These are phyloP conservation scores for Halcyon malimbica DNA, from an alignment of 2,113 vertebrate genomes.

Conservation along the genomic window DNA sequence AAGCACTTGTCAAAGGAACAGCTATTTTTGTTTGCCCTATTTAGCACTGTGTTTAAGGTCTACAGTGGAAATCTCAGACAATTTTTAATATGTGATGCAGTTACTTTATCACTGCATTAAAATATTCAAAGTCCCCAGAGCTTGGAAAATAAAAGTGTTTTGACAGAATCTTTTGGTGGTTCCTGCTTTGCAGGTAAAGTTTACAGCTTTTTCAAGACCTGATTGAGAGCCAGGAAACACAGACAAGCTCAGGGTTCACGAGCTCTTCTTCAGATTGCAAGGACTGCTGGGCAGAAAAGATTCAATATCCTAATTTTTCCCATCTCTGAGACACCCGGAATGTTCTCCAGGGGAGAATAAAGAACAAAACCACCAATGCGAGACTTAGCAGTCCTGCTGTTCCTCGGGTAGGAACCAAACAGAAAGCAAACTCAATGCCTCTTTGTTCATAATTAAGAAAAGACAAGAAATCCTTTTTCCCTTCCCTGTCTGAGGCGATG, in stretches of 20 bases:
- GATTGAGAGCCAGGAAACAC: neutral
- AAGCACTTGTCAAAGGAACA: slow-evolving; percentile 69
- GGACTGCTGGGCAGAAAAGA: neutral
- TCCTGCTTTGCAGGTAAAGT: neutral
- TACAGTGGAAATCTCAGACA: slow-evolving; percentile 46
- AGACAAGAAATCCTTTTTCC: neutral
- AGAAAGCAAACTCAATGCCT: neutral
- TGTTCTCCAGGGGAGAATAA: neutral
- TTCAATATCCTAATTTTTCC: neutral
- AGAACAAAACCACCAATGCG: neutral
- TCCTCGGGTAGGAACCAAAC: neutral
- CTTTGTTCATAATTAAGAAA: neutral
- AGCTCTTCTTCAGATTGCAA: neutral
- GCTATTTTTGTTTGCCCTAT: slow-evolving; percentile 71
- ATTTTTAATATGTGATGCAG: slow-evolving; percentile 39
- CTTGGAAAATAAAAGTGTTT: neutral
- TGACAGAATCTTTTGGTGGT: neutral
- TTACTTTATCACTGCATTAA: slow-evolving; percentile 18
- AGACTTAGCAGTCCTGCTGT: neutral
- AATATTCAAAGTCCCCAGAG: neutral
- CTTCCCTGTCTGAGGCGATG: neutral
- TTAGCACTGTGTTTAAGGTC: slow-evolving; percentile 40
- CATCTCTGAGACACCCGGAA: neutral
- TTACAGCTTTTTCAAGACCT: neutral
- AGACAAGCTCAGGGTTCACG: neutral